Conservation (phyloP, 2,888 invertebrate genomes). For the Altica lythri region DNA sequence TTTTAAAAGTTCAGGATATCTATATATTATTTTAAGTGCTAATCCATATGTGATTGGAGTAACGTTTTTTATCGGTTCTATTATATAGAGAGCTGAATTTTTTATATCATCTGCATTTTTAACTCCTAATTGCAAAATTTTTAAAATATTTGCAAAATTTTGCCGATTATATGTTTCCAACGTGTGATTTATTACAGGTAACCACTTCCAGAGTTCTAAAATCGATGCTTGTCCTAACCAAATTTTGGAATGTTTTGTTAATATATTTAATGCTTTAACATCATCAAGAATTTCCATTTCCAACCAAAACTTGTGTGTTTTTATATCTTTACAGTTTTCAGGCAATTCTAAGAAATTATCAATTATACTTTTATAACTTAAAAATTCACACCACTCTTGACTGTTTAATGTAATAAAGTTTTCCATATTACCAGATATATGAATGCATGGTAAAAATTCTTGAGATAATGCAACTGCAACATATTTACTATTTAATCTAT, state of each 20-base stretch:
- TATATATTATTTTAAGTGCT: conserved; percentile 1
- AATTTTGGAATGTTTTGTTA: neutral
- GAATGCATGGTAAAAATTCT: neutral
- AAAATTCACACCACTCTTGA: neutral
- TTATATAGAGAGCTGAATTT: neutral
- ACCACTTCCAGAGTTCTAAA: neutral
- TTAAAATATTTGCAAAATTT: neutral
- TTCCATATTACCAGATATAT: neutral
- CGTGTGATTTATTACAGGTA: neutral
- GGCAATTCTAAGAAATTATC: neutral
- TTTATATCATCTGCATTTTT: neutral
- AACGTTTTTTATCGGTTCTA: conserved; percentile 6
- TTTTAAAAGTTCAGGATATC: neutral
- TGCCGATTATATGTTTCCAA: neutral
- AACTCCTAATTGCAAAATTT: neutral
- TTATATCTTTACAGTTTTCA: neutral
- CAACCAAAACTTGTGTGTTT: neutral
- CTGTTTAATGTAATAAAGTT: neutral
- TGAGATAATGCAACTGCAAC: neutral
- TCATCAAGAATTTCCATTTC: neutral
- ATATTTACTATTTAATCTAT: neutral
- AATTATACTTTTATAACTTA: neutral
- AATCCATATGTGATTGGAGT: neutral
- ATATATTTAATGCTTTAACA: neutral
- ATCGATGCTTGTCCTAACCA: neutral